Base-by-base conservation (phyloP, 1,140 invertebrate genomes). In the Hyposmocoma kahamanoa region DNA sequence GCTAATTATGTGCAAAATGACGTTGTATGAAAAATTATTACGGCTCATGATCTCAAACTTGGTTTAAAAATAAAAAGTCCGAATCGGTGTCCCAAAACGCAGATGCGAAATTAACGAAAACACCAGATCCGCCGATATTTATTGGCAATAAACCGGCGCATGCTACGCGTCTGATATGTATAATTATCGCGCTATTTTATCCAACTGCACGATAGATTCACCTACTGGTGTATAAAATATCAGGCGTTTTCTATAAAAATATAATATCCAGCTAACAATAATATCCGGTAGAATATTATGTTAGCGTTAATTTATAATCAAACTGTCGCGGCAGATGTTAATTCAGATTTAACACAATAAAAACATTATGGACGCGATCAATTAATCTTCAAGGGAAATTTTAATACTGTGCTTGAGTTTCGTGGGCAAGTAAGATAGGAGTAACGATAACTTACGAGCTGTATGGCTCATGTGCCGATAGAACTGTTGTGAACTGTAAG, bases 71-170 rank as follows among this genome's bases (percentile, higher is more conserved):
- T 75, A 71, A 71, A 59, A 13, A 64, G 59, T 59, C 42, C 42
- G 53, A 62, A 53, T 62, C 48, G 53, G 41, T 65, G 64, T 71
- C 67, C 55, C 53, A 57, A 39, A 42, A 65, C 54, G 60, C 26
- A 55, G 36, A 43, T 49, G 48, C 56, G 53, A 67, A 68, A 60
- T 64, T 52, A 67, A 58, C 62, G 30, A 21, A 61, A 56, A 67
- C 62, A 72, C 61, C 71, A 72, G 71, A 67, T 53, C 50, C 59
- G 56, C 62, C 72, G 60, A 77, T 79, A 77, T 77, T 82, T 75
- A 82, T 70, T 70, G 62, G 54, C 60, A 59, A 79, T 82, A 82
- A 79, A 82, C 72, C 55, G 36, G 41, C 52, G 59, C 59, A 59
- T 62, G 49, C 52, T 55, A 41, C 56, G 36, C 22, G 32, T 32